A percentile compares a stretch with the other conserved stretches of the same genome.
Evolutionary conservation across 2,113 vertebrate genomes (phyloP).

Genomic region (Paramisgurnus dabryanus): DNA sequence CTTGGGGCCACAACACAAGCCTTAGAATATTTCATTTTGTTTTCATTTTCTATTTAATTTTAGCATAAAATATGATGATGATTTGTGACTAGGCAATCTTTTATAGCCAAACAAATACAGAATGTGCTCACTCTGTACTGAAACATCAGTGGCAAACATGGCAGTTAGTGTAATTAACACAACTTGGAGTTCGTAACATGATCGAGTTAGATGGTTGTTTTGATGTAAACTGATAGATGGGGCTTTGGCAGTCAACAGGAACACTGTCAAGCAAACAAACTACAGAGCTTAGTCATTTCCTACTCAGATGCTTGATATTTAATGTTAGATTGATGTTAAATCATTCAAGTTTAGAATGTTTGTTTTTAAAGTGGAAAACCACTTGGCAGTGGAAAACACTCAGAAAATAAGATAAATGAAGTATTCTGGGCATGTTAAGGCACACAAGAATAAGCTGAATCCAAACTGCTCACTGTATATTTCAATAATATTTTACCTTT

Average conservation of each 20-base stretch:
- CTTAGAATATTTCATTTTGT: neutral
- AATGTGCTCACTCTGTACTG: neutral
- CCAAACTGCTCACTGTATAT: neutral
- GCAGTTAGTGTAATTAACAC: constrained; percentile 36
- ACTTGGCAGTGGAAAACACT: neutral
- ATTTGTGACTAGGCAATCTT: constrained; percentile 45
- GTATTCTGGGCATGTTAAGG: neutral
- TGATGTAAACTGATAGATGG: constrained; percentile 24
- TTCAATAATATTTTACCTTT: neutral
- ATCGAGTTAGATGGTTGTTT: constrained; percentile 24
- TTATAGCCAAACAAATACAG: constrained; percentile 44
- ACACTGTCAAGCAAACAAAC: constrained; percentile 28
- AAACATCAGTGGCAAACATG: constrained; percentile 18
- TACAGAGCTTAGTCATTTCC: neutral
- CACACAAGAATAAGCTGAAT: neutral
- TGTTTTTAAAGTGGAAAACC: neutral
- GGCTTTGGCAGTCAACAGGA: constrained; percentile 26
- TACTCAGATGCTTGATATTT: neutral
- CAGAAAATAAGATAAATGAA: neutral
- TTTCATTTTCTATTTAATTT: neutral
- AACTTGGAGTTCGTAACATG: constrained; percentile 3
- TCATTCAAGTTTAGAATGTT: neutral
- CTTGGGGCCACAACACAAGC: neutral
- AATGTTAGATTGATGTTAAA: neutral
- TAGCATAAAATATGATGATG: constrained; percentile 13